These are phyloP conservation scores for Cephus pulcher DNA, from an alignment of 2,888 invertebrate species.

Conservation along the genomic window DNA sequence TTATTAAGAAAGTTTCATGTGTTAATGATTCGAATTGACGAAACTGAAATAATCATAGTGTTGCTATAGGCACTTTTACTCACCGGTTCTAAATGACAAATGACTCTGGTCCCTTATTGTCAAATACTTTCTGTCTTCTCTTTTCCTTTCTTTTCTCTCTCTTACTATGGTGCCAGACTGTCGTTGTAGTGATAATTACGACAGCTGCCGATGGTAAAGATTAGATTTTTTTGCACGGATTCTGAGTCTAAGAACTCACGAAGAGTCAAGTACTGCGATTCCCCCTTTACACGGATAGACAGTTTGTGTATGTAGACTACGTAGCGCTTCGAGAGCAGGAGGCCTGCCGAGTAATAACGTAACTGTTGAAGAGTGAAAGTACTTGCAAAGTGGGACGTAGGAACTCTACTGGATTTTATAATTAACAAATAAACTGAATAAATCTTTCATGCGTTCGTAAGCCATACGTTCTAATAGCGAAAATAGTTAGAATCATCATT, in stretches of 20 bases:
- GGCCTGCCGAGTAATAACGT: conserved; percentile 57
- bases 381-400: conserved; percentile 55
- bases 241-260: conserved; percentile 34
- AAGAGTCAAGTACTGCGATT: not conserved
- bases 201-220: conserved; percentile 14
- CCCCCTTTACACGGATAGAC: conserved; percentile 25
- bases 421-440: conserved; percentile 51
- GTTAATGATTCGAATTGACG: not conserved
- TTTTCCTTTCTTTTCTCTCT: not conserved
- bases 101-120: not conserved
- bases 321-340: conserved; percentile 25
- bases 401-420: conserved; percentile 42
- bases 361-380: conserved; percentile 66
- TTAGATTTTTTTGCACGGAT: conserved; percentile 41
- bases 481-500: not conserved
- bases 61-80: not conserved
- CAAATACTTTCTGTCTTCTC: not conserved
- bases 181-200: not conserved
- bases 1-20: not conserved
- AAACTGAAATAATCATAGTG: not conserved
- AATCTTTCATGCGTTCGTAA: not conserved
- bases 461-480: not conserved
- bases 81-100: not conserved
- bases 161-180: not conserved
- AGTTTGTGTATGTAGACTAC: not conserved